Percentiles rank a stretch among this genome's conserved stretches.
Conservation (phyloP, 2,113 vertebrate species). For the Rhinogobius similis region DNA sequence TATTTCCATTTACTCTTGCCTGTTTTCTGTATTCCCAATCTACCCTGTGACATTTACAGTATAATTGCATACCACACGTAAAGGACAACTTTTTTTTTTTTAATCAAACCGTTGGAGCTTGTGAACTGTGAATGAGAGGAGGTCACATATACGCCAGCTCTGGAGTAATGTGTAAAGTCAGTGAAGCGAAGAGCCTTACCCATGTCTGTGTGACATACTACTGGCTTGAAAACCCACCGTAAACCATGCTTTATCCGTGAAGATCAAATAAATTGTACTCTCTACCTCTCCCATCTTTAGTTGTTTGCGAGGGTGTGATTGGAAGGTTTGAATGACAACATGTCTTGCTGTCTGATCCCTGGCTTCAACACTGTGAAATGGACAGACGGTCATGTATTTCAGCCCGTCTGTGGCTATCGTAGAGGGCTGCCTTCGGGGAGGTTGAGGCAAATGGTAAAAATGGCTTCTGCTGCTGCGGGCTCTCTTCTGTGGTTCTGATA, state of each 20-base stretch:
- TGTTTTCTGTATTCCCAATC: neutral
- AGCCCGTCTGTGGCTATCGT: conserved; percentile 43
- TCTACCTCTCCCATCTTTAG: neutral
- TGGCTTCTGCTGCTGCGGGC: neutral
- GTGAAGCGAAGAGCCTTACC: conserved; percentile 31
- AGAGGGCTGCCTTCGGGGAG: conserved; percentile 13
- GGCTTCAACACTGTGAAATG: conserved; percentile 36
- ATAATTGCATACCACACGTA: neutral
- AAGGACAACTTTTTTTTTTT: neutral
- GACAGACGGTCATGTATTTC: conserved; percentile 48
- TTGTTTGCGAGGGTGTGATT: conserved; percentile 5
- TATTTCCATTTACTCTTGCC: neutral
- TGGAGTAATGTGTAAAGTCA: conserved; percentile 19
- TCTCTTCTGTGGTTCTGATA: conserved; percentile 20
- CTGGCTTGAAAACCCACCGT: conserved; percentile 20
- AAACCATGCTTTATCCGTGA: conserved; percentile 29
- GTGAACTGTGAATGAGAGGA: conserved; percentile 20
- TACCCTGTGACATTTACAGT: neutral
- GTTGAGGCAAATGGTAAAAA: conserved; percentile 3
- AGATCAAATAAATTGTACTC: conserved; percentile 22
- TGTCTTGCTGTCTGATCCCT: conserved; percentile 11
- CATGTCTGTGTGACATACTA: conserved; percentile 9
- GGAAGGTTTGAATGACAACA: neutral
- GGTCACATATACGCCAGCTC: conserved; percentile 20
- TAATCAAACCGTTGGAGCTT: neutral